Base-by-base conservation (phyloP, 2,113 vertebrate species). In the Turnix velox region DNA sequence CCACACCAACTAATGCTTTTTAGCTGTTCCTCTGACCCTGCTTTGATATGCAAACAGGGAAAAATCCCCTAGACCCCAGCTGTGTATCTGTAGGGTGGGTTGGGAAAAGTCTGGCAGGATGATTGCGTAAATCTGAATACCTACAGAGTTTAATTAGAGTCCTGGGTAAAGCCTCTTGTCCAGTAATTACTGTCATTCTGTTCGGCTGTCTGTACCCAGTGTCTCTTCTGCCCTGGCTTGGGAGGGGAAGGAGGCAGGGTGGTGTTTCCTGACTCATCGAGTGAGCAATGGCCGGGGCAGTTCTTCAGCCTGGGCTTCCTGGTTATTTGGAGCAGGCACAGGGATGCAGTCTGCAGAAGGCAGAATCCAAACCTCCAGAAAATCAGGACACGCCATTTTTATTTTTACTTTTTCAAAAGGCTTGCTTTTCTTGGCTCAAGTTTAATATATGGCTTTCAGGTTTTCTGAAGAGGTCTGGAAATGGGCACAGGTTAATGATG, bases 41-140 rank as follows among this genome's bases (percentile, higher is more conserved):
- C 88, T 95, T 90, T 87, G 63, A 83, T 83, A 55, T 90, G 80
- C 51, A 49, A 75, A 55, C 37, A 46, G 78, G 42, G 55, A 42
- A 83, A 39, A 55, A 45, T n/a, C n/a, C n/a, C n/a, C n/a, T n/a
- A n/a, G n/a, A 16, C 45, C 42, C 16, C 61, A 19, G 30, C 43
- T 68, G 7, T 39, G 0, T 27, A 62, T 79, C 61, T 62, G 7
- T 51, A 48, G 80, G 30, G 75, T 78, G 79, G 69, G 63, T 37
- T 88, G 84, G 66, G 61, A 86, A 76, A 39, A 14, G 6, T n/a
- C n/a, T n/a, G n/a, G 8, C 6, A 8, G 31, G 51, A 5, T 57
- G 45, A 24, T 35, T 74, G 14, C 49, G 75, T 54, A 81, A 39
- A 75, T 74, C 5, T 40, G 65, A 65, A 61, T 89, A 72, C 49